These are phyloP conservation scores for Upupa epops DNA, from an alignment of 2,113 vertebrate genomes.

Conservation along the genomic window DNA sequence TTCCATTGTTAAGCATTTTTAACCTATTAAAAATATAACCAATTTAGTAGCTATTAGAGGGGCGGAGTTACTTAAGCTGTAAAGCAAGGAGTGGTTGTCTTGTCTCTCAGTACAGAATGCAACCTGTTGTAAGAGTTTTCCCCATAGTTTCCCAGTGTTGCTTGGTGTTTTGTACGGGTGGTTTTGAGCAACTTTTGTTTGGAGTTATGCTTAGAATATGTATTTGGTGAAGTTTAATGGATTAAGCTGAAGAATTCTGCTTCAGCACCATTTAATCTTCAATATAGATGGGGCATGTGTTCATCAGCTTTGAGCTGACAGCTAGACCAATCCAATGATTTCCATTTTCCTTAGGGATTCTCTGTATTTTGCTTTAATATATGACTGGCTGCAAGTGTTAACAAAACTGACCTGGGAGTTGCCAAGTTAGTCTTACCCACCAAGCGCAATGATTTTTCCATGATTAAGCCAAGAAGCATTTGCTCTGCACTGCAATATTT, in stretches of 20 bases:
- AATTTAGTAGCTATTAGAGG: neutral
- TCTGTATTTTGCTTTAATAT: neutral
- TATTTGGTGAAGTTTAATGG: neutral
- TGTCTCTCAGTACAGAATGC: neutral
- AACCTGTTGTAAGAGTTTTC: neutral
- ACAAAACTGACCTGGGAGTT: neutral
- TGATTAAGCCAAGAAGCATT: neutral
- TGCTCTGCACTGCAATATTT: neutral
- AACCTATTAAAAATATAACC: neutral
- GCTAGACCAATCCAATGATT: neutral
- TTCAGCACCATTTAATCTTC: neutral
- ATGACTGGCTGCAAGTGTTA: neutral
- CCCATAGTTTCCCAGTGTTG: neutral
- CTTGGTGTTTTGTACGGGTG: neutral
- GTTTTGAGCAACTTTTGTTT: neutral
- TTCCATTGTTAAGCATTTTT: neutral
- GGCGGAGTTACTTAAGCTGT: neutral
- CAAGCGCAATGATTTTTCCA: neutral
- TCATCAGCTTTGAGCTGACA: neutral
- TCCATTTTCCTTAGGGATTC: neutral
- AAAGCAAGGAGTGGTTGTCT: neutral
- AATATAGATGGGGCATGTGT: rapidly evolving
- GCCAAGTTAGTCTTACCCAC: neutral
- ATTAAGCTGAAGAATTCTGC: neutral
- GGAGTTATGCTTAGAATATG: neutral